Base-by-base conservation (phyloP, 2,113 vertebrate species). In the Leptodactylus fuscus region DNA sequence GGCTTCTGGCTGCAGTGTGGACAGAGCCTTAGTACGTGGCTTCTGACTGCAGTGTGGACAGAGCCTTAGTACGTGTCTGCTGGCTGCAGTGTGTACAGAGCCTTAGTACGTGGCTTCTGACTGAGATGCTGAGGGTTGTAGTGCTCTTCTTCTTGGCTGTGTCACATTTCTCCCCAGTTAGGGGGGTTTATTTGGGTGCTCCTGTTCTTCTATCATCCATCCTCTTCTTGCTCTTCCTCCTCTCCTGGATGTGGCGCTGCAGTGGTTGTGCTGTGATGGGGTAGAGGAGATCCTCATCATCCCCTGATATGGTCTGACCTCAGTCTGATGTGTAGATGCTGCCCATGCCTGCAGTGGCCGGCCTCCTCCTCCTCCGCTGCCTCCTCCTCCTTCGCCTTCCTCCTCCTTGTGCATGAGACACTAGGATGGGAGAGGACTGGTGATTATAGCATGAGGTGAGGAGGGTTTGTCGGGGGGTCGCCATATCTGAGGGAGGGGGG, bases 371-470 rank as follows among this genome's bases (percentile, higher is more conserved):
- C 15, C 10, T 2, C 5, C 49, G 48, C 48, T 15, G 49, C 49
- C 53, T 5, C 53, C 53, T 55, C 53, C 53, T 55, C 53, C 11
- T 9, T 22, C 22, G n/a, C n/a, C n/a, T 55, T 55, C 20, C 22
- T 55, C n/a, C 22, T 55, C 22, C 20, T 55, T 55, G 53, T 55
- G 53, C 53, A n/a, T 55, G 53, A 55, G 53, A 55, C 53, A 9
- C 4, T 55, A 9, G 22, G 53, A 55, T 55, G 53, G 53, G 53
- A 55, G 53, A 55, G 8, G 5, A n/a, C 53, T 55, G 53, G 53
- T 55, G 53, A 55, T 55, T n/a, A n/a, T 55, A 55, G 53, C 53
- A 55, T 55, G 53, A 55, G 53, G 53, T 55, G 53, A 55, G 53
- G 53, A 8, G 53, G 53, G n/a, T 55, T 2, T 7, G n/a, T 20